Evolutionary conservation across 2,797 vertebrate species (phyloP).

Genomic region (Xiphorhynchus erythropygius): DNA sequence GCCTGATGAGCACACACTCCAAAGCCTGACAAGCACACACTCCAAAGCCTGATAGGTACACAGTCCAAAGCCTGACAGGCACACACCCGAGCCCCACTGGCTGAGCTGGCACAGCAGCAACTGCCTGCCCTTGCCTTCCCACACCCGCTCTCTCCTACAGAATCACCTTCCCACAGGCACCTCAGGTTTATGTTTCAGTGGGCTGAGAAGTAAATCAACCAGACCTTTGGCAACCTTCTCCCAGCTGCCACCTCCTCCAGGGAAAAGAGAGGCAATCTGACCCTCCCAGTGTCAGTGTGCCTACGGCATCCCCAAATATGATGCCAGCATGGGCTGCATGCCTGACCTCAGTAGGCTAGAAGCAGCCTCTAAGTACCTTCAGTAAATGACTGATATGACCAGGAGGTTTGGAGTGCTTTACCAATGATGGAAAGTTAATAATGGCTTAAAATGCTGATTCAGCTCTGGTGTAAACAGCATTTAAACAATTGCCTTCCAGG

Average conservation of each 20-base stretch:
- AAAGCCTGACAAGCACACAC: rapidly evolving
- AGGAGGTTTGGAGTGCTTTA: neutral
- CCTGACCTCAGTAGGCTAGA: neutral
- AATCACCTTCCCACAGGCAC: neutral
- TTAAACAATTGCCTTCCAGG: neutral
- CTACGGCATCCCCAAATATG: neutral
- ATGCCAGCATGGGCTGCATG: neutral
- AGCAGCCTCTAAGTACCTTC: neutral
- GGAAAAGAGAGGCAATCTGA: neutral
- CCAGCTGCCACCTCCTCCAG: rapidly evolving
- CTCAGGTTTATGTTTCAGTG: rapidly evolving
- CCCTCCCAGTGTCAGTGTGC: neutral
- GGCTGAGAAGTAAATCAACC: rapidly evolving
- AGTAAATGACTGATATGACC: neutral
- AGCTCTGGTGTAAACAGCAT: neutral
- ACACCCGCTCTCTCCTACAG: rapidly evolving
- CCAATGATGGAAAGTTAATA: neutral
- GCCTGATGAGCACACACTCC: rapidly evolving
- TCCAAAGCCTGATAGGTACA: rapidly evolving
- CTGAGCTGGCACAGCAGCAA: rapidly evolving
- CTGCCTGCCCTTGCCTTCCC: neutral
- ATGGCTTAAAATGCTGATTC: neutral
- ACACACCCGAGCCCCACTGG: rapidly evolving
- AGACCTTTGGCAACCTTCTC: neutral
- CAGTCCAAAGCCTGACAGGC: rapidly evolving